Evolutionary conservation across 2,888 invertebrate genomes (phyloP).

Genomic region (Torymus texanus): DNA sequence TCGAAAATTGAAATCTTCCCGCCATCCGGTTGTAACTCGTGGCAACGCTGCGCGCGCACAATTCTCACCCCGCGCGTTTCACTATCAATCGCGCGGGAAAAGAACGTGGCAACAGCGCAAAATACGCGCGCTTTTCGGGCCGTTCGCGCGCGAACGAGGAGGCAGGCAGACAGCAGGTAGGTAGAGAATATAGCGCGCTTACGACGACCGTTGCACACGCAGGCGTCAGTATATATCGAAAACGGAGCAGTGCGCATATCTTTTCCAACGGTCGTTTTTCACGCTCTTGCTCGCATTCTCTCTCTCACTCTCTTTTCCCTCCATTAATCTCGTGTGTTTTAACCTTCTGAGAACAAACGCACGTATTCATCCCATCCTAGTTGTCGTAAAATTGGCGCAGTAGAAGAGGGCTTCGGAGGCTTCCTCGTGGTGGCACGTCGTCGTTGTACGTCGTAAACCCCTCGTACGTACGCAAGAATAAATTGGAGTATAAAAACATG

Average conservation of each 20-base stretch:
- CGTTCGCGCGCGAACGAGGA: background rate
- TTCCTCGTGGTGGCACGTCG: too few relatives aligned
- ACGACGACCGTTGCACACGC: conserved; percentile 36
- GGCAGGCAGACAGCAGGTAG: background rate
- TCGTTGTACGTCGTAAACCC: too few relatives aligned
- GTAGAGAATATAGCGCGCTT: too few relatives aligned
- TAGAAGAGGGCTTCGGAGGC: too few relatives aligned
- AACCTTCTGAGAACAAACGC: background rate
- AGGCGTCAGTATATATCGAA: background rate
- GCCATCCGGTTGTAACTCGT: too few relatives aligned
- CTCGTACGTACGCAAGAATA: background rate
- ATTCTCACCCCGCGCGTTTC: background rate
- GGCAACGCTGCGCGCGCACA: too few relatives aligned
- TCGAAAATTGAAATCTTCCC: too few relatives aligned
- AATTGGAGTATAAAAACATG: conserved; percentile 76
- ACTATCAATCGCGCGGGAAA: conserved; percentile 39
- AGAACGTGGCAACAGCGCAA: conserved; percentile 40
- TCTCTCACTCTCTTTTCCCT: too few relatives aligned
- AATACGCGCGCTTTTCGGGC: conserved; percentile 49
- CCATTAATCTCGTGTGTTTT: background rate
- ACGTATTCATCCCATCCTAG: too few relatives aligned
- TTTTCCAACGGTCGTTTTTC: background rate
- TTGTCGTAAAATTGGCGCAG: too few relatives aligned
- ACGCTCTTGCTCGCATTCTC: background rate
- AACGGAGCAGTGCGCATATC: conserved; percentile 19